Conservation (phyloP, 2,797 vertebrate genomes). For the Bradypus variegatus region DNA sequence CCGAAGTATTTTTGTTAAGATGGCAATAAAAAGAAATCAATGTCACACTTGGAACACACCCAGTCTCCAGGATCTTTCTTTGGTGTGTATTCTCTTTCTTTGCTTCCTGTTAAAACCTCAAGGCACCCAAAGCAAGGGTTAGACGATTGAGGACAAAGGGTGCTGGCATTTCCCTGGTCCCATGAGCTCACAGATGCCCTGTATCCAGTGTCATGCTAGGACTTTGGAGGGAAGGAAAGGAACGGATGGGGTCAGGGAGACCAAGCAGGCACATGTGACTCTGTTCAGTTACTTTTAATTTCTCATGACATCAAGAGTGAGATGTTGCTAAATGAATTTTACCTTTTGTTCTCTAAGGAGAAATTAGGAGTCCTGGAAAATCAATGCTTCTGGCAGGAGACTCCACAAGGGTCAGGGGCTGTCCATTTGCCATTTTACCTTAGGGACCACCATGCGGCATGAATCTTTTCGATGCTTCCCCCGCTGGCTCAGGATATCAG, state of each 20-base stretch:
- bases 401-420: not conserved
- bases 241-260: not conserved
- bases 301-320: not conserved
- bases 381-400: not conserved
- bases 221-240: not conserved
- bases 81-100: conserved; percentile 60
- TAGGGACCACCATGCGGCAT: not conserved
- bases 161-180: not conserved
- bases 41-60: conserved; percentile 66
- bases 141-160: not conserved
- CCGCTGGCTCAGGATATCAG: not conserved
- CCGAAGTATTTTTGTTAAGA: conserved; percentile 74
- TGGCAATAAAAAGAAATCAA: conserved; percentile 74
- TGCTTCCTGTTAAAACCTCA: not conserved
- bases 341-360: not conserved
- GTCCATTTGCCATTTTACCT: not conserved
- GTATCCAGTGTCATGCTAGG: accelerated
- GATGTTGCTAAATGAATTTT: not conserved
- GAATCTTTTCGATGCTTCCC: not conserved
- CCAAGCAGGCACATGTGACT: accelerated
- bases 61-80: conserved; percentile 67
- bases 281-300: not conserved
- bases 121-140: not conserved
- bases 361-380: not conserved
- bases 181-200: not conserved